Conservation (phyloP, 2,113 vertebrate species). For the Xiphophorus hellerii region DNA sequence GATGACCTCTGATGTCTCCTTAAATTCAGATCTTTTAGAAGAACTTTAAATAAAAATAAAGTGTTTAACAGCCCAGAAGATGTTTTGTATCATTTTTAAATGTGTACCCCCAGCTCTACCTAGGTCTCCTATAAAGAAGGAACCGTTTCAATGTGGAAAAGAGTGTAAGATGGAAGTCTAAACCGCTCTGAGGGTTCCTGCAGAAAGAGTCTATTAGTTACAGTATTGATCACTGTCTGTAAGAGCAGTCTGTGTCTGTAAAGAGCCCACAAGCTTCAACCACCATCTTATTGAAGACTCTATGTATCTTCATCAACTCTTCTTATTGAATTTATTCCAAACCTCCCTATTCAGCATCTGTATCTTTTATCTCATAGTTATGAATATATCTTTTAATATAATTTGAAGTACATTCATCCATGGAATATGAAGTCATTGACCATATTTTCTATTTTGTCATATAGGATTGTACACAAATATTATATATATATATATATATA, state of each 20-base stretch:
- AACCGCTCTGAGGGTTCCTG: too few species aligned
- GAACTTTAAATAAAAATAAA: too few species aligned
- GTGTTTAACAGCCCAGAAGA: neutral
- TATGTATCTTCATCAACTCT: neutral
- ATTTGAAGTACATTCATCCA: neutral
- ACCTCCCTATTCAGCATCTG: neutral
- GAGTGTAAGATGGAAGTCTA: neutral
- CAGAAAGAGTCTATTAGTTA: neutral
- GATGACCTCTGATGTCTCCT: too few species aligned
- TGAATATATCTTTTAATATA: too few species aligned
- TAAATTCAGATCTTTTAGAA: too few species aligned
- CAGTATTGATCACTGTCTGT: constrained; percentile 25
- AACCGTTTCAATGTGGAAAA: neutral
- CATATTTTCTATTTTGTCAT: neutral
- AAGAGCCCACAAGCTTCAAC: constrained; percentile 8
- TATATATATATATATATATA: too few species aligned
- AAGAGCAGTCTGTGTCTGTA: constrained; percentile 5
- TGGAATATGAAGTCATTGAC: neutral
- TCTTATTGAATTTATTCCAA: neutral
- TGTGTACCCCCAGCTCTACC: neutral
- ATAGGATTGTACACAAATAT: too few species aligned
- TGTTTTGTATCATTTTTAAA: neutral
- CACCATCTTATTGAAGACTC: neutral
- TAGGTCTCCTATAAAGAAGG: neutral
- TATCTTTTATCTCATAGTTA: neutral